Conservation (phyloP, 2,113 vertebrate species). For the Acanthisitta chloris region DNA sequence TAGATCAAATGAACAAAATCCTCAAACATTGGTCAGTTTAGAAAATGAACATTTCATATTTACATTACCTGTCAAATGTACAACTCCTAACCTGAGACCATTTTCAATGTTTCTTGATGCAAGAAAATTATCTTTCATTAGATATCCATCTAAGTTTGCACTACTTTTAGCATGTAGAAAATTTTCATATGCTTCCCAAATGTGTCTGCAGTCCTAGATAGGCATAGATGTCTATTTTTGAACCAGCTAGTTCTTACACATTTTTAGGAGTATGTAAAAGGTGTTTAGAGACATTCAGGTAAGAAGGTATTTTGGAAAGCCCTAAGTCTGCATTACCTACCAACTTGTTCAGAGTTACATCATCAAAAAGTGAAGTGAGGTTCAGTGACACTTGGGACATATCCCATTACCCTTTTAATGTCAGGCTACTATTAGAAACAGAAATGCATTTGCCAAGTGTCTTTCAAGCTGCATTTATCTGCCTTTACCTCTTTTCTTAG, state of each 20-base stretch:
- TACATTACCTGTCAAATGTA: not conserved
- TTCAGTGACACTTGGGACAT: not conserved
- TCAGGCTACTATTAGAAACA: conserved; percentile 8
- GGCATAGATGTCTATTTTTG: not conserved
- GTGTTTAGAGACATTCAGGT: not conserved
- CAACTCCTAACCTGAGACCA: not conserved
- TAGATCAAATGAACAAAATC: not conserved
- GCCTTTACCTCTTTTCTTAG: not conserved
- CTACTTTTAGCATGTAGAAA: not conserved
- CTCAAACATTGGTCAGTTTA: not conserved
- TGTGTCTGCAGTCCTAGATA: not conserved
- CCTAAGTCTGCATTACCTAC: not conserved
- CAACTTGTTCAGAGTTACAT: not conserved
- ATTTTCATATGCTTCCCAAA: not conserved
- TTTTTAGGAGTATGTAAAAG: not conserved
- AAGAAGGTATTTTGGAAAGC: not conserved
- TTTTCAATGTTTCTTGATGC: not conserved
- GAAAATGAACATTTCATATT: not conserved
- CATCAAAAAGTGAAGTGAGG: not conserved
- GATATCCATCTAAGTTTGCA: not conserved
- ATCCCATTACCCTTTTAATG: not conserved
- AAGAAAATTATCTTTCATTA: not conserved
- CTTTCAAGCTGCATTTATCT: conserved; percentile 17
- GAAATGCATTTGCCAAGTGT: conserved; percentile 5
- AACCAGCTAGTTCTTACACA: not conserved